Percentiles rank a stretch among this genome's conserved stretches.
Conservation (phyloP, 1,140 invertebrate genomes). For the Drosophila nebulosa region DNA sequence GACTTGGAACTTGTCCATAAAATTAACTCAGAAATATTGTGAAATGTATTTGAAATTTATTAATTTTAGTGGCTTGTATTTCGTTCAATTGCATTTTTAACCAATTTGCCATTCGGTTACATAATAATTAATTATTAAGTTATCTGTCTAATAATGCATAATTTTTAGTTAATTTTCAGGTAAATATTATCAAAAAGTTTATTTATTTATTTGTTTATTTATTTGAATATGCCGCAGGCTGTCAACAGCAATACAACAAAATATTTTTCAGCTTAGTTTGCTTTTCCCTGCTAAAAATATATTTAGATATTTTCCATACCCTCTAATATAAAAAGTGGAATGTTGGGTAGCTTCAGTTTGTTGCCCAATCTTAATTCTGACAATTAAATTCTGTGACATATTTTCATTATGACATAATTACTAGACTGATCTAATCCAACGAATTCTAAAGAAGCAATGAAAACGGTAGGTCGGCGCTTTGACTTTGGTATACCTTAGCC, state of each 20-base stretch:
- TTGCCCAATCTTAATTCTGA: no score
- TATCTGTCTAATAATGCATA: constrained; percentile 50
- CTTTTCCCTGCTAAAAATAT: constrained; percentile 6
- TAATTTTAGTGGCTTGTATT: no score
- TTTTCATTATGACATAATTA: no score
- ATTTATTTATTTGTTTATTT: constrained; percentile 23
- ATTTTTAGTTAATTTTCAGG: constrained; percentile 45
- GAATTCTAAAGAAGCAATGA: no score
- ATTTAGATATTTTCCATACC: neutral
- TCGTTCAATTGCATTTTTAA: neutral
- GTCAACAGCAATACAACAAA: constrained; percentile 33
- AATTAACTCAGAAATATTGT: no score
- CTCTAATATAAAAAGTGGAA: neutral
- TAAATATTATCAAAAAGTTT: constrained; percentile 18
- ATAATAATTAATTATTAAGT: constrained; percentile 41
- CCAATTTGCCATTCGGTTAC: constrained; percentile 17
- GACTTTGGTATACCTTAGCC: no score
- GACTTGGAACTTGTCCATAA: no score
- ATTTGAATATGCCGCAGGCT: constrained; percentile 5
- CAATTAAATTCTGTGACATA: no score
- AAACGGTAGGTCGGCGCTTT: no score
- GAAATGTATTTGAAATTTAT: neutral
- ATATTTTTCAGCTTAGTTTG: constrained; percentile 16
- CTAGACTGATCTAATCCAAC: no score
- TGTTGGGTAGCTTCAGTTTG: neutral